Base-by-base conservation (phyloP, 2,888 invertebrate genomes). In the Allacma fusca region DNA sequence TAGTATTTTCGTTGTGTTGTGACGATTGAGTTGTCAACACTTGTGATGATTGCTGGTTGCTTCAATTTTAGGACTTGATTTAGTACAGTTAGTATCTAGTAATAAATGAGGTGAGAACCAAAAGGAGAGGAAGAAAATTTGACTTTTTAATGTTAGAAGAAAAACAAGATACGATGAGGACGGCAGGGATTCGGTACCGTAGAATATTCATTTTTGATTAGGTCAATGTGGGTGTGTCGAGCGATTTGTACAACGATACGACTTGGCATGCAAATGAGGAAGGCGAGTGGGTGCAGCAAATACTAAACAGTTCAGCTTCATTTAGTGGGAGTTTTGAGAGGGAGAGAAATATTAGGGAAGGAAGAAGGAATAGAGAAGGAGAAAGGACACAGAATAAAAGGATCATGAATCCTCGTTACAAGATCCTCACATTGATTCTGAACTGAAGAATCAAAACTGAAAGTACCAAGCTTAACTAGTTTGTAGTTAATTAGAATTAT, bases 21-120 rank as follows among this genome's bases (percentile, higher is more conserved):
- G 70, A 70, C 70, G 26, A 44, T 70, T 70, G 44, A 70, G 70
- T 44, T 44, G 26, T 70, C 70, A 70, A 70, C 70, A 70, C 44
- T 70, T 70, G 70, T 70, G 70, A 70, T 70, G 44, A 70, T 50
- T 50, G 44, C 44, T 70, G 70, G 70, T 70, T 70, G 70, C 70
- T 70, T 70, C 70, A 70, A 44, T 70, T 70, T 21, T 23, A 44
- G 29, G 29, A 70, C 44, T 43, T 44, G 70, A 44, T 2, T 50
- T 43, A 43, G 50, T 70, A 28, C 28, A 28, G 28, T 16, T 50
- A 50, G 50, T 12, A 50, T 19, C 19, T 50, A 50, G 16, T 19
- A 50, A 19, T 19, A 50, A 50, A 50, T 16, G 50, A 50, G 50
- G 50, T 50, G 50, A 50, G 50, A 50, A 50, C 50, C 50, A 50